phyloP scores from a whole-genome alignment of 2,797 vertebrate species.

The Sciaenops ocellatus region DNA sequence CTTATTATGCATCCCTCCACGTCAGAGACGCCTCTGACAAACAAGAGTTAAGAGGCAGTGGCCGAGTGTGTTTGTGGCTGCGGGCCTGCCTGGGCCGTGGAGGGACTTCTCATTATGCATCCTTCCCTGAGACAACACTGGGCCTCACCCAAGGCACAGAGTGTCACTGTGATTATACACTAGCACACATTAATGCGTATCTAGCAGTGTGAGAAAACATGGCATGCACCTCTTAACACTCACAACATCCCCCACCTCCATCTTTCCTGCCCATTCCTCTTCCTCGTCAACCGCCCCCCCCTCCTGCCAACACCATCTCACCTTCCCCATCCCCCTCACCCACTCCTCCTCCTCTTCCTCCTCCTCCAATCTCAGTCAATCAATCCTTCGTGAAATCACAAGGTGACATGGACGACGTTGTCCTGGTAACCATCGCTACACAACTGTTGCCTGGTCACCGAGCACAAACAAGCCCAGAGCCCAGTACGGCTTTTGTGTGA shows the following conservation, averaged over 20 bases:
- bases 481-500: conserved; percentile 49
- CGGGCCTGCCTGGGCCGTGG: conserved; percentile 33
- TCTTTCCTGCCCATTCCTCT: conserved; percentile 11
- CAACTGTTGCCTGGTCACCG: conserved; percentile 81
- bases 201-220: conserved; percentile 52
- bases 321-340: conserved; percentile 31
- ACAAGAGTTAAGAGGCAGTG: conserved; percentile 45
- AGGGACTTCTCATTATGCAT: conserved; percentile 64
- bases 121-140: conserved; percentile 55
- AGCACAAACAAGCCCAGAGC: conserved; percentile 66
- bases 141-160: conserved; percentile 64
- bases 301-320: conserved; percentile 41
- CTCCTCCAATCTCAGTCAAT: conserved; percentile 73
- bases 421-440: conserved; percentile 78
- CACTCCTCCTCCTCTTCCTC: neutral
- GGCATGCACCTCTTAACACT: conserved; percentile 40
- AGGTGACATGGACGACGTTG: conserved; percentile 78
- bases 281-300: conserved; percentile 31
- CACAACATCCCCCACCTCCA: conserved; percentile 23
- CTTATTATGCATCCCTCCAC: conserved; percentile 35
- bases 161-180: conserved; percentile 76
- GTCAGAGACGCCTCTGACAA: conserved; percentile 49
- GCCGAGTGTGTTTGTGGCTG: conserved; percentile 42
- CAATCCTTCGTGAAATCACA: conserved; percentile 78
- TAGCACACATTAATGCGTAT: conserved; percentile 44